Evolutionary conservation across 1,140 invertebrate species (phyloP), one percentile per base, ranked within the genome.

Genomic region (Pantala flavescens): DNA sequence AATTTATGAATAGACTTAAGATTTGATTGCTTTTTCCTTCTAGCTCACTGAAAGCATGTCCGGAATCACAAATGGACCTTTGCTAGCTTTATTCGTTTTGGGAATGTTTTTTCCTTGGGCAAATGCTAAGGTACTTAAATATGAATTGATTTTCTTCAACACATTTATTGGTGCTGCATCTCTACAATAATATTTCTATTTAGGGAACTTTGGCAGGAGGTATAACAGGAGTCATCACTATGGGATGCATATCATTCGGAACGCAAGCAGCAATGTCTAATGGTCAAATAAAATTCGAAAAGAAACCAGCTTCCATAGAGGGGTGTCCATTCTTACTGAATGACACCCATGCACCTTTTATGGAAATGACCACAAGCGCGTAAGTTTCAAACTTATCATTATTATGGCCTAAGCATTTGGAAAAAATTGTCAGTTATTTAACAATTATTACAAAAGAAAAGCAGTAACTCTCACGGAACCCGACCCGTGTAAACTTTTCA

Each of bases 241-340:
- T 93, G 24, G 88, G 91, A 5, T 95, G 92, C 92, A 90, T 96
- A 36, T 94, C 92, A 0, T 84, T 95, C n/a, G 93, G 93, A 5
- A 90, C 91, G 0, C 92, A 94, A 80, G 84, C 90, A 2, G 87
- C 90, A 12, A 90, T 93, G 79, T 86, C 89, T 9, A 83, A 83
- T 7, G 88, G 89, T 0, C 82, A 83, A 23, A 89, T 92, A 71
- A 78, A 81, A 0, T 86, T 88, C 72, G 73, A 36, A 0, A 76
- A 43, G 21, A 77, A 76, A 70, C 76, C 75, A 28, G 42, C 76
- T 7, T 77, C 76, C n/a, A 23, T 76, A 5, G 73, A 76, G n/a
- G 76, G 76, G 12, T 77, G 76, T 42, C 14, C 71, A 14, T 42
- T 24, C 36, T 23, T 72, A 42, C 23, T 23, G 3, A 63, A 63